These are phyloP conservation scores for Limnephilus rhombicus DNA, from an alignment of 2,888 invertebrate species.

Conservation along the genomic window DNA sequence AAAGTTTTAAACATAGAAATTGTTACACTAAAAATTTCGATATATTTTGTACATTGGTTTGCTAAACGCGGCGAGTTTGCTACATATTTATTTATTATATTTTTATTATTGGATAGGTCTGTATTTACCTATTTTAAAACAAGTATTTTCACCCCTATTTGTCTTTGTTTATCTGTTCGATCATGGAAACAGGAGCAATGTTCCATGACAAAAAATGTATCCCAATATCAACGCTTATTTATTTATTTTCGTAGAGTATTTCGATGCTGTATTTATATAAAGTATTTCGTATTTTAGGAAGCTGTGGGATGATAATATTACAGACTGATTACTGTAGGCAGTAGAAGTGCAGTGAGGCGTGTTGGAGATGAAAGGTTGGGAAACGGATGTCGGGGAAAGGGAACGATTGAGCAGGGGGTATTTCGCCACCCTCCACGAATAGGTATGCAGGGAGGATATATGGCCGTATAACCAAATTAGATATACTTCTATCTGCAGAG, in stretches of 20 bases:
- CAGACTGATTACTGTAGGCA: not conserved
- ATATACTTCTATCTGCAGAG: not conserved
- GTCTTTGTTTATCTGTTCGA: not conserved
- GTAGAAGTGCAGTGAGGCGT: slow-evolving; percentile 3
- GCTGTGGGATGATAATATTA: not conserved
- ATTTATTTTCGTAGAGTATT: not conserved
- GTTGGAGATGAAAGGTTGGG: not conserved
- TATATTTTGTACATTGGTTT: too few species aligned
- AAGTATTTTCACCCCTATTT: not conserved
- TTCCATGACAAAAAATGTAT: not conserved
- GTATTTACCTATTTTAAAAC: not conserved
- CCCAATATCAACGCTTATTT: not conserved
- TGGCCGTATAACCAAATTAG: not conserved
- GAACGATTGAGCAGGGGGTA: not conserved
- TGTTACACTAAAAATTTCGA: too few species aligned
- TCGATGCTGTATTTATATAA: not conserved
- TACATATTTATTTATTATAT: too few species aligned
- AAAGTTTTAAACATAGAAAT: too few species aligned
- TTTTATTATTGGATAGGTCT: too few species aligned
- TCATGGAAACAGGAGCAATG: not conserved
- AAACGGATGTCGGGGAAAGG: not conserved
- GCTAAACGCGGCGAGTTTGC: too few species aligned
- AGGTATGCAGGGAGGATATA: not conserved
- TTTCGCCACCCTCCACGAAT: too few species aligned
- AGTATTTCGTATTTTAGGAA: not conserved